These are phyloP conservation scores for Narcine bancroftii DNA, from an alignment of 2,113 vertebrate genomes.

Conservation along the genomic window DNA sequence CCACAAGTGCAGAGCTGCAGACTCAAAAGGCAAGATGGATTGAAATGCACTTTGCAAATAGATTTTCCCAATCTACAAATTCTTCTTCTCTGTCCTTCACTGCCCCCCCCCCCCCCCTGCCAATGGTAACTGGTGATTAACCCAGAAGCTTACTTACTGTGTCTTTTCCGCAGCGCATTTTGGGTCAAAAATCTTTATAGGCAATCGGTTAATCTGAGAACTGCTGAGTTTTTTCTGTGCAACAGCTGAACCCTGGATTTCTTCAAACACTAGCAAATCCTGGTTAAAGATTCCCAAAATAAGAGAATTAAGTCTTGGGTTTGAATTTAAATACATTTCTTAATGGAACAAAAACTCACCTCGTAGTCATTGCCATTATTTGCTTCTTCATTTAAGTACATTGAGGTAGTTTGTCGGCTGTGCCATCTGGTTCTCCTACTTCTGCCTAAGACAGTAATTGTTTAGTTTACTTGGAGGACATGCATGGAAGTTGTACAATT, in stretches of 20 bases:
- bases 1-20: no score
- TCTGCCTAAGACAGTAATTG: neutral
- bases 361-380: conserved; percentile 59
- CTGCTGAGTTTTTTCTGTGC: conserved; percentile 49
- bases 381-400: conserved; percentile 38
- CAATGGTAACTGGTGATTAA: neutral
- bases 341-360: conserved; percentile 44
- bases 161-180: conserved; percentile 47
- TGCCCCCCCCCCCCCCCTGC: no score
- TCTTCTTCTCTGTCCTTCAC: no score
- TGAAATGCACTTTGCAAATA: no score
- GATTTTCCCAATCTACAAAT: no score
- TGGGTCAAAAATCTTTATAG: conserved; percentile 52
- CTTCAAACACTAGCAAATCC: conserved; percentile 61
- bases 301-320: no score
- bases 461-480: neutral
- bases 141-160: conserved; percentile 48
- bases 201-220: conserved; percentile 56
- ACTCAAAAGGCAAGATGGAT: no score
- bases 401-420: neutral
- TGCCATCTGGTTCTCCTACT: neutral
- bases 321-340: no score
- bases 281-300: conserved; percentile 38
- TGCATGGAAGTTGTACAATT: neutral
- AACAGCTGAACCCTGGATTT: conserved; percentile 55